phyloP scores from a whole-genome alignment of 2,113 vertebrate genomes.

The Phylloscopus trochilus region DNA sequence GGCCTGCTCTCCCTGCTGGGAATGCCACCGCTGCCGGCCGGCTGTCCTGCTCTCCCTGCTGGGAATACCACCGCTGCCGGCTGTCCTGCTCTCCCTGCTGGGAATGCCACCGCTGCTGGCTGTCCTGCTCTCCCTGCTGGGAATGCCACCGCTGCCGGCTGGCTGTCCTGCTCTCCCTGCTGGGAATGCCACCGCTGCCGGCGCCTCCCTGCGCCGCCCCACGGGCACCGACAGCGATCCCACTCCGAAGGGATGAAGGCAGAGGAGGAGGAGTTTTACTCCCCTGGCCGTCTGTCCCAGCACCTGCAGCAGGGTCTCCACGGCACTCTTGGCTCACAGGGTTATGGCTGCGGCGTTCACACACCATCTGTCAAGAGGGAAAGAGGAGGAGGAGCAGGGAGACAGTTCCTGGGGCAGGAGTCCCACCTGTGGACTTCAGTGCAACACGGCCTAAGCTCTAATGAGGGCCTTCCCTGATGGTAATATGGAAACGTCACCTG shows the following conservation, averaged over 20 bases:
- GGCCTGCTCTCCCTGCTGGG: neutral
- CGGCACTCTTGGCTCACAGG: accelerated
- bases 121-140: neutral
- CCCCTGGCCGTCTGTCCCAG: neutral
- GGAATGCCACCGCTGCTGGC: accelerated
- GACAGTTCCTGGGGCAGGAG: neutral
- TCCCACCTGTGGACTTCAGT: neutral
- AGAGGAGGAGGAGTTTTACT: neutral
- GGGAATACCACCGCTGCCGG: accelerated
- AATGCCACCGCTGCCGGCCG: accelerated
- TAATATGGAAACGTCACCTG: neutral
- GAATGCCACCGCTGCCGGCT: accelerated
- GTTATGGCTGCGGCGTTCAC: accelerated
- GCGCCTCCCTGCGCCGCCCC: accelerated
- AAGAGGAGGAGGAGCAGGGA: neutral
- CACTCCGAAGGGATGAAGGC: accelerated
- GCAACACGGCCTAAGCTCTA: accelerated
- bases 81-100: neutral
- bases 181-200: neutral
- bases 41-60: neutral
- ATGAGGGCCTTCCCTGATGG: neutral
- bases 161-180: neutral
- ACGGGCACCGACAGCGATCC: accelerated
- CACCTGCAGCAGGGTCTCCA: neutral
- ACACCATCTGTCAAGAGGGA: neutral